Conservation (phyloP, 2,797 vertebrate species). For the Amazona ochrocephala region DNA sequence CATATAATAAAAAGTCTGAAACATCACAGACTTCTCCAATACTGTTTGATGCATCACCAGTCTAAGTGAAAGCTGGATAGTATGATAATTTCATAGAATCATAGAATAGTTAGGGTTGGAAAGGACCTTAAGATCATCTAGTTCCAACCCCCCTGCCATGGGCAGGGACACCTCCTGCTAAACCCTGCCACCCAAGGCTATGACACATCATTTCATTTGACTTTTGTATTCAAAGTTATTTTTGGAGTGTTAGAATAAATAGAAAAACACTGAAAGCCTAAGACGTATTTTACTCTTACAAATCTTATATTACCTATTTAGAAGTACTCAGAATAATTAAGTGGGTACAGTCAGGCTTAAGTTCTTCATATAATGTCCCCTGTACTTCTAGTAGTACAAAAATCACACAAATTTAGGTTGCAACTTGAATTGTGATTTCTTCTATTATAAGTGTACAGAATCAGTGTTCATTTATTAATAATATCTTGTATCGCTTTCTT, state of each 20-base stretch:
- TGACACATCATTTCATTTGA: not conserved
- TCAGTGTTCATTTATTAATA: not conserved
- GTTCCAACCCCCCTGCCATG: too few relatives aligned
- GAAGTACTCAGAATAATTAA: not conserved
- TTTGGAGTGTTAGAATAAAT: not conserved
- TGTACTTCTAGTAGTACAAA: not conserved
- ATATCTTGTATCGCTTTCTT: conserved; percentile 6
- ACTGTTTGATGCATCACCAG: not conserved
- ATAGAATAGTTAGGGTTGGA: too few relatives aligned
- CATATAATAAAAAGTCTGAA: not conserved
- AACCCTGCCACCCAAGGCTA: too few relatives aligned
- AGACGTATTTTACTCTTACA: not conserved
- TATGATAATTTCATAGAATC: not conserved
- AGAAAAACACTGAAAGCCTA: not conserved
- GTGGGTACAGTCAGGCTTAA: not conserved
- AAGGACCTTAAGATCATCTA: too few relatives aligned
- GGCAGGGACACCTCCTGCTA: too few relatives aligned
- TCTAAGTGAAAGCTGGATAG: not conserved
- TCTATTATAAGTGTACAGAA: conserved; percentile 20
- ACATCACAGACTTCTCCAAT: not conserved
- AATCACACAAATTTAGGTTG: not conserved
- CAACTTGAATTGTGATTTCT: not conserved
- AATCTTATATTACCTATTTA: not conserved
- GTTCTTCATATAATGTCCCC: not conserved
- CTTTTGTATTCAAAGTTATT: not conserved